Evolutionary conservation across 2,797 vertebrate genomes (phyloP).

Genomic region (Selene dorsalis): DNA sequence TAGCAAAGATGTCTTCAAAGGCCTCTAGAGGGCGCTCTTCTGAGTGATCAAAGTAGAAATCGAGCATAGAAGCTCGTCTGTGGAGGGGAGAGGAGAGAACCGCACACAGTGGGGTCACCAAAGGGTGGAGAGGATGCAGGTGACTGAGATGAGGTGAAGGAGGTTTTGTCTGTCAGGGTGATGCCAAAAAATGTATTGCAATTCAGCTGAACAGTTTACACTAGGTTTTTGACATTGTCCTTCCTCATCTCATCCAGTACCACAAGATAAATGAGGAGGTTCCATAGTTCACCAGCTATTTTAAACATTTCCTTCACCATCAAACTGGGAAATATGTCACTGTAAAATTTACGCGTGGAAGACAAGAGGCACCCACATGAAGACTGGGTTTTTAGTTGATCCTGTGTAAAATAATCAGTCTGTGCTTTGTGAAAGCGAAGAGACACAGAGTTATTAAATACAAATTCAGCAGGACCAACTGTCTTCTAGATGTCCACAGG

Average conservation of each 20-base stretch:
- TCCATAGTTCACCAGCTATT: conserved; percentile 46
- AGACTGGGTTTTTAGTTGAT: conserved; percentile 4
- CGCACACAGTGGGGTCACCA: conserved; percentile 83
- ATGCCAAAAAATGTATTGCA: background rate
- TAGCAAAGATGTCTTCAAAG: conserved; percentile 99
- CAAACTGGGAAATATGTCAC: conserved; percentile 10
- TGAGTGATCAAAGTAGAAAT: conserved; percentile 99
- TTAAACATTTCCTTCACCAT: conserved; percentile 38
- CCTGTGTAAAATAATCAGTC: background rate
- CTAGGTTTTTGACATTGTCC: conserved; percentile 24
- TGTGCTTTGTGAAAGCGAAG: conserved; percentile 13
- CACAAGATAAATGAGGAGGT: conserved; percentile 40
- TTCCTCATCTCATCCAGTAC: conserved; percentile 61
- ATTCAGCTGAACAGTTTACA: background rate
- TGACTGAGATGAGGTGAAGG: conserved; percentile 60
- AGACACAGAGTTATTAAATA: conserved; percentile 14
- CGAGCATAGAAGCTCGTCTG: conserved; percentile 95
- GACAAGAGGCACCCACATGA: conserved; percentile 14
- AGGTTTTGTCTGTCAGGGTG: conserved; percentile 17
- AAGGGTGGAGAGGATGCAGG: conserved; percentile 64
- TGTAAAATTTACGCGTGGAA: conserved; percentile 3
- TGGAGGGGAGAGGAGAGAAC: conserved; percentile 85
- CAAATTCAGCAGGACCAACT: conserved; percentile 24
- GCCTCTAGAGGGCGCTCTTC: conserved; percentile 96
- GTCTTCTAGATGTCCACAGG: conserved; percentile 28